Percentiles rank a stretch among this genome's conserved stretches.
Evolutionary conservation across 1,140 invertebrate species (phyloP).

Genomic region (Conus betulinus): DNA sequence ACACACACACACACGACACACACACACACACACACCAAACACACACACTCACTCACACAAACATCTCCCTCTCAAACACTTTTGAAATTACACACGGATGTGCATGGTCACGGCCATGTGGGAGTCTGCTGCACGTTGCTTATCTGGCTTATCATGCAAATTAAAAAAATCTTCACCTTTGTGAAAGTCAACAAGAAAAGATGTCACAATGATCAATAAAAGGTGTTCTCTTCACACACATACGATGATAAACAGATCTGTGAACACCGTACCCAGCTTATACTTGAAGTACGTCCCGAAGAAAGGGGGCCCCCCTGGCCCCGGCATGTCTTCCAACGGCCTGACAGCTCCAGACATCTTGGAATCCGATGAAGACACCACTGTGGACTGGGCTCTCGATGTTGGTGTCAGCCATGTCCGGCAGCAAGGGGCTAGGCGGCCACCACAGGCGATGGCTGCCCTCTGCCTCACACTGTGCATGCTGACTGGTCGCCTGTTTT

Average conservation of each 20-base stretch:
- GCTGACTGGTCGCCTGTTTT: too few species aligned
- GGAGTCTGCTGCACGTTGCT: too few species aligned
- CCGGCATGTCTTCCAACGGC: constrained; percentile 68
- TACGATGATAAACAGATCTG: background rate
- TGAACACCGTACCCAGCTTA: constrained; percentile 54
- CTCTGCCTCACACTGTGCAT: too few species aligned
- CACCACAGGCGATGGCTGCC: too few species aligned
- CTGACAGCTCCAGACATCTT: constrained; percentile 44
- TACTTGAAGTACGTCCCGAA: constrained; percentile 67
- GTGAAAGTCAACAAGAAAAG: background rate
- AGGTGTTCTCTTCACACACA: background rate
- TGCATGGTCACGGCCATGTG: too few species aligned
- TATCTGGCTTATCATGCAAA: background rate
- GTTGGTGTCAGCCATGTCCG: too few species aligned
- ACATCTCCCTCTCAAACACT: too few species aligned
- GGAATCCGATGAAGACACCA: background rate
- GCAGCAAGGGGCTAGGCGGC: too few species aligned
- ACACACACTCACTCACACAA: too few species aligned
- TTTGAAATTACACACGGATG: too few species aligned
- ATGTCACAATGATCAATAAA: background rate
- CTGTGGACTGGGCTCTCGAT: background rate
- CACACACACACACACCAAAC: too few species aligned
- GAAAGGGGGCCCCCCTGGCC: constrained; percentile 66
- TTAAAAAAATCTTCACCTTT: background rate
- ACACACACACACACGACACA: too few species aligned